Conservation (phyloP, 2,797 vertebrate genomes). For the Lemur catta region DNA sequence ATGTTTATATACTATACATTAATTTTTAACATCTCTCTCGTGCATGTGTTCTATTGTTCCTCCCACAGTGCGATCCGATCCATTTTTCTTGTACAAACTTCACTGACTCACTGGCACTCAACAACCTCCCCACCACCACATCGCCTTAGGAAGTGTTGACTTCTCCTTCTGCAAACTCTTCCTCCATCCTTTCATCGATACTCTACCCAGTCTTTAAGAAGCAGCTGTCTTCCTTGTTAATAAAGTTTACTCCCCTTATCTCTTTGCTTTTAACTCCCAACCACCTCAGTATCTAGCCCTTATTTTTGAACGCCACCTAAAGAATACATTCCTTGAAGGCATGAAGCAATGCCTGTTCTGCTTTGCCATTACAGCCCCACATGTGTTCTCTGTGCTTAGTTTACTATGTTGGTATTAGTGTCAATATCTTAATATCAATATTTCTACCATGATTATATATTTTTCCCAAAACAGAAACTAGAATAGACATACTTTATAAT, state of each 20-base stretch:
- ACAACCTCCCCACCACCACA: rapidly evolving
- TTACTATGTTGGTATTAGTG: neutral
- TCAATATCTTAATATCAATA: neutral
- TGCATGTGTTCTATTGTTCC: neutral
- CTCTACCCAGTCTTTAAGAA: neutral
- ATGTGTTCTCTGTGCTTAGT: neutral
- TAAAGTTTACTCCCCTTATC: neutral
- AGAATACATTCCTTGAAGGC: neutral
- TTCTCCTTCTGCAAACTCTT: neutral
- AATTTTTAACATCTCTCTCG: neutral
- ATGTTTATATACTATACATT: neutral
- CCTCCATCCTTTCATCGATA: neutral
- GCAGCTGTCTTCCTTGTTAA: neutral
- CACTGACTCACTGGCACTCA: neutral
- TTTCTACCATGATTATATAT: neutral
- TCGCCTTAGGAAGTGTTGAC: neutral
- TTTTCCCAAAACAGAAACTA: neutral
- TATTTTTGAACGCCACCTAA: neutral
- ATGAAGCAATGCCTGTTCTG: neutral
- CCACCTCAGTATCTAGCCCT: neutral
- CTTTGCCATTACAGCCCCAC: neutral
- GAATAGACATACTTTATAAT: neutral
- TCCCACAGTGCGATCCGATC: rapidly evolving
- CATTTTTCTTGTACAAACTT: neutral
- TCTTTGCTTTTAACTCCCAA: neutral